These are phyloP conservation scores for Enteromius mattozi DNA, from an alignment of 2,797 vertebrate genomes.

Conservation along the genomic window DNA sequence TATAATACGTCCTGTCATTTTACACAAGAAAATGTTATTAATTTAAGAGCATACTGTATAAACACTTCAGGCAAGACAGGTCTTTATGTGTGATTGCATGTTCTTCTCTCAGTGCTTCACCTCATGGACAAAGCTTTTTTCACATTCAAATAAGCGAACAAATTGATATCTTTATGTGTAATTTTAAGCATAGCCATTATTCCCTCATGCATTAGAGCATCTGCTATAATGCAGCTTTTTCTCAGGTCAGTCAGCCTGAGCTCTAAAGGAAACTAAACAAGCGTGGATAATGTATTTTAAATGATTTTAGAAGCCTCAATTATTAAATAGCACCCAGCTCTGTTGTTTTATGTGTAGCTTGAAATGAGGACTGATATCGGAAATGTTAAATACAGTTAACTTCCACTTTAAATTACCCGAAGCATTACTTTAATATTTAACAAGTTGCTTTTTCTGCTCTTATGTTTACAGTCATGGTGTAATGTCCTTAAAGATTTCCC, in stretches of 20 bases:
- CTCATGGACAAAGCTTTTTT: slow-evolving; percentile 77
- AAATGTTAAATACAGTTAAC: slow-evolving; percentile 51
- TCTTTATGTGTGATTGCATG: slow-evolving; percentile 8
- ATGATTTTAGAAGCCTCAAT: slow-evolving; percentile 80
- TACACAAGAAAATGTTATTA: slow-evolving; percentile 64
- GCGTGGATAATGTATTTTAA: slow-evolving; percentile 77
- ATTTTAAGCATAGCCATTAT: slow-evolving; percentile 83
- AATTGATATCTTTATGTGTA: slow-evolving; percentile 75
- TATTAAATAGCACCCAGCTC: slow-evolving; percentile 80
- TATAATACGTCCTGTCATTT: slow-evolving; percentile 24
- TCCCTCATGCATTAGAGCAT: slow-evolving; percentile 79
- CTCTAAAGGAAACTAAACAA: slow-evolving; percentile 85
- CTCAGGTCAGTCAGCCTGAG: slow-evolving; percentile 86
- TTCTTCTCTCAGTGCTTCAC: slow-evolving; percentile 76
- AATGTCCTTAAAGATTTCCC: slow-evolving; percentile 36
- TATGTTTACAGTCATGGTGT: slow-evolving; percentile 37
- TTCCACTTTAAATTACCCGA: slow-evolving; percentile 41
- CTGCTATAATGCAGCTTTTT: slow-evolving; percentile 82
- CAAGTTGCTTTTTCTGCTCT: slow-evolving; percentile 31
- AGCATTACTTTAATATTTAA: slow-evolving; percentile 56
- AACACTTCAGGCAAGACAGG: slow-evolving; percentile 7
- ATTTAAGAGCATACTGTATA: slow-evolving; percentile 76
- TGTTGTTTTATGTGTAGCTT: slow-evolving; percentile 66
- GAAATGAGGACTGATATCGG: slow-evolving; percentile 48
- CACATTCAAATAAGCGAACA: slow-evolving; percentile 80